These are phyloP conservation scores for Idaea aversata DNA, from an alignment of 2,888 invertebrate species.

Conservation along the genomic window DNA sequence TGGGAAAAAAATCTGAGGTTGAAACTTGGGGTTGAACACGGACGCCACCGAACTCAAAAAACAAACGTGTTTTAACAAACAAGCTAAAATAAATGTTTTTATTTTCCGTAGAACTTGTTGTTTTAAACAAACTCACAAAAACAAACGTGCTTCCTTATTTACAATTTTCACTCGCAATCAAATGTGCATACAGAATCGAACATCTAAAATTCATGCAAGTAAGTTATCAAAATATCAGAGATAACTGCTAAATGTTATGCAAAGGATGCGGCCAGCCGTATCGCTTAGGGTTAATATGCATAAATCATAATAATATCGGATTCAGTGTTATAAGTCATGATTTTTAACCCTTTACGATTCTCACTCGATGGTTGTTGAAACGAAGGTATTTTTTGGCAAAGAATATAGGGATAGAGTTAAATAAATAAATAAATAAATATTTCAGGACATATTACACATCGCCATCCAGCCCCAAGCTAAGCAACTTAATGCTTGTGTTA, in stretches of 20 bases:
- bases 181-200: not conserved
- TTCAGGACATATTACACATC: too few relatives aligned
- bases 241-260: slow-evolving; percentile 11
- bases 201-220: not conserved
- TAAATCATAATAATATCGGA: slow-evolving; percentile 65
- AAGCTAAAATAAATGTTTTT: too few relatives aligned
- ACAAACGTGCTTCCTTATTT: not conserved
- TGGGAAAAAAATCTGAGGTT: too few relatives aligned
- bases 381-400: slow-evolving; percentile 30
- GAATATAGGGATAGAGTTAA: slow-evolving; percentile 21
- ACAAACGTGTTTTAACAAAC: too few relatives aligned
- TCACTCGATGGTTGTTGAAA: slow-evolving; percentile 34
- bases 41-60: too few relatives aligned
- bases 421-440: too few relatives aligned
- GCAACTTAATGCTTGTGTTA: too few relatives aligned
- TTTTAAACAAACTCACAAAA: not conserved
- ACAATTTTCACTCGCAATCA: too few relatives aligned
- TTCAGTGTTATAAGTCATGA: slow-evolving; percentile 61
- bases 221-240: slow-evolving; percentile 22
- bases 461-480: too few relatives aligned
- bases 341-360: slow-evolving; percentile 58
- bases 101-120: not conserved
- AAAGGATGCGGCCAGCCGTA: slow-evolving; percentile 29
- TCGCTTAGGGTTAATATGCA: slow-evolving; percentile 41
- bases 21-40: too few relatives aligned